Evolutionary conservation across 2,888 invertebrate species (phyloP).

Genomic region (Pristionchus fissidentatus): DNA sequence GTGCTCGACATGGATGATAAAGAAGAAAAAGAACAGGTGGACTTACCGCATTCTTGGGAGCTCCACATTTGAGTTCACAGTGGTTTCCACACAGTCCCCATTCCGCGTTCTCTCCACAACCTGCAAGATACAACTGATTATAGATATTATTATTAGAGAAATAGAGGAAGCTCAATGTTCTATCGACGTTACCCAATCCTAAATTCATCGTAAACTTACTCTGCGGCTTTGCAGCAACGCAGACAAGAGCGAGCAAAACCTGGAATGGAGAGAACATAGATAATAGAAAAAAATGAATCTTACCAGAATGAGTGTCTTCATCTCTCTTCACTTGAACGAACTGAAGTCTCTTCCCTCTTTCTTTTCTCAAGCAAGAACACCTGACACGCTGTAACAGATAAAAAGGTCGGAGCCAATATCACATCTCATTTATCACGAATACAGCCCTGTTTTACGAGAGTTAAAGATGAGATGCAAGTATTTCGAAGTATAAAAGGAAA

Average conservation of each 20-base stretch:
- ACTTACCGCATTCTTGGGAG: not conserved
- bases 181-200: not conserved
- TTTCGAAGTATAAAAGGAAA: not conserved
- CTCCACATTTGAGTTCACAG: not conserved
- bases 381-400: conserved; percentile 16
- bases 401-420: too few relatives aligned
- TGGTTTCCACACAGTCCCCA: conserved; percentile 23
- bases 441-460: too few relatives aligned
- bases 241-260: not conserved
- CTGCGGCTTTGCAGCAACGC: not conserved
- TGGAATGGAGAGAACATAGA: too few relatives aligned
- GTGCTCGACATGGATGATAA: not conserved
- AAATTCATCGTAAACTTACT: not conserved
- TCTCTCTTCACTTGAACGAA: not conserved
- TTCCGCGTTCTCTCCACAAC: not conserved
- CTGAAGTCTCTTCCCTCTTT: too few relatives aligned
- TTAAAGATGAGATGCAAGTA: not conserved
- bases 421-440: conserved; percentile 2
- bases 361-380: too few relatives aligned
- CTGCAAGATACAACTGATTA: too few relatives aligned
- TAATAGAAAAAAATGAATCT: not conserved
- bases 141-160: too few relatives aligned
- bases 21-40: too few relatives aligned
- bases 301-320: not conserved
- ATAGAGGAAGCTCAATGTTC: too few relatives aligned